Evolutionary conservation across 1,140 invertebrate genomes (phyloP), one percentile per base, ranked within the genome.

Genomic region (Drosophila lowei): DNA sequence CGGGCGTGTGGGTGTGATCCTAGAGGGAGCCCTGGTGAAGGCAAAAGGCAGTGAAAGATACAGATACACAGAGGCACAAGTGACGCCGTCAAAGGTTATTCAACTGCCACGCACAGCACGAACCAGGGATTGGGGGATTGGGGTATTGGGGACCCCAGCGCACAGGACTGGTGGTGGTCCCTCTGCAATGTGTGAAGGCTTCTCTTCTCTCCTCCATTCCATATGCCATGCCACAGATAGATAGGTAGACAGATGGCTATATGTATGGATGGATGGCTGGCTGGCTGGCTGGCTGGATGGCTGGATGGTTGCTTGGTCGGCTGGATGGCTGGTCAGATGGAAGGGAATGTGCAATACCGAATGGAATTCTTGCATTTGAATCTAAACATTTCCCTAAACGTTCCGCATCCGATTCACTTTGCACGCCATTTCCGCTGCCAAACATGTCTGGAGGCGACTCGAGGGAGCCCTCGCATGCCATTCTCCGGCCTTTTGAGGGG

Each of bases 281-380:
- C 21, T 50, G 57, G 18, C 11, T 16, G 21, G 13, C 16, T 15
- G 21, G 30, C 6, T 28, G 44, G 42, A 13, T 47, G 11, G 9
- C 16, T 21, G 23, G 15, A 3, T 50, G 48, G 21, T 4, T 38
- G 30, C 30, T 11, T 34, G 30, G 9, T 11, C 30, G 11, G 34
- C 34, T 38, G 15, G 23, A 21, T 13, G 16, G 43, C n/a, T 15
- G 41, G 9, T 38, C 34, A 23, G 11, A 18, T 23, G 38, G 34
- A 48, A 47, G 67, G 60, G 42, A 56, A 50, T 74, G 72, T 42
- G 28, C 55, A 55, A 58, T 55, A 53, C 25, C 28, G 42, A 60
- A 84, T 70, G 77, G 72, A 74, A 80, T 79, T 77, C 81, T 86
- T 75, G 83, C 85, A 88, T 80, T 81, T 85, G 67, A 84, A 80